These are phyloP conservation scores for Mystacornis crossleyi DNA, from an alignment of 2,113 vertebrate species.

Conservation along the genomic window DNA sequence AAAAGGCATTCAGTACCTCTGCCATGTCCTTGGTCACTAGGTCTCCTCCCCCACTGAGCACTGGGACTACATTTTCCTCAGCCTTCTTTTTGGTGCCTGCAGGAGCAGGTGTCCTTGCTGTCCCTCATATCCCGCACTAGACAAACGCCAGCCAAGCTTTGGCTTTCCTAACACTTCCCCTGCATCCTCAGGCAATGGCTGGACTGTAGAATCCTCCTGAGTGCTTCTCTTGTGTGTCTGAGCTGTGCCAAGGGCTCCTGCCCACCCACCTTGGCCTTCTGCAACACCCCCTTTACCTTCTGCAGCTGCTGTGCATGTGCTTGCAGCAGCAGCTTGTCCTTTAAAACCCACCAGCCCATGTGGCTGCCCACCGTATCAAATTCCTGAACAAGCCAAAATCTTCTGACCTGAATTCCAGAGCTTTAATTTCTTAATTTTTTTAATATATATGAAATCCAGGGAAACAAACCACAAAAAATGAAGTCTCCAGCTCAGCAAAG, in stretches of 20 bases:
- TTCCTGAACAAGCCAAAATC: background rate
- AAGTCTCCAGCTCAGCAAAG: background rate
- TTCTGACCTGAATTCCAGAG: background rate
- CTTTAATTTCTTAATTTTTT: background rate
- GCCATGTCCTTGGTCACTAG: background rate
- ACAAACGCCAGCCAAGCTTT: background rate
- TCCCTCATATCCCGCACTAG: background rate
- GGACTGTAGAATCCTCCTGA: background rate
- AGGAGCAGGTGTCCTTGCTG: background rate
- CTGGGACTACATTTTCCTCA: fast-evolving
- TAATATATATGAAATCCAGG: background rate
- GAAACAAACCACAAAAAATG: background rate
- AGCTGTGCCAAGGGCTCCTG: background rate
- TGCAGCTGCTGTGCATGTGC: background rate
- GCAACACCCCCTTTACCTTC: background rate
- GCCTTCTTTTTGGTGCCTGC: background rate
- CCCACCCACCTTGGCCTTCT: background rate
- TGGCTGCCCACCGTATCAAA: background rate
- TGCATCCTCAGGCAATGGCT: background rate
- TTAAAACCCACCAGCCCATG: background rate
- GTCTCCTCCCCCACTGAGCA: background rate
- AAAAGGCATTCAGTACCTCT: background rate
- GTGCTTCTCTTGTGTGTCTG: background rate
- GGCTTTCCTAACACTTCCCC: background rate
- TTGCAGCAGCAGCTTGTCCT: background rate